Percentiles rank a stretch among this genome's conserved stretches.
These are phyloP conservation scores for Chloropsis cyanopogon DNA, from an alignment of 2,113 vertebrate genomes.

Conservation along the genomic window DNA sequence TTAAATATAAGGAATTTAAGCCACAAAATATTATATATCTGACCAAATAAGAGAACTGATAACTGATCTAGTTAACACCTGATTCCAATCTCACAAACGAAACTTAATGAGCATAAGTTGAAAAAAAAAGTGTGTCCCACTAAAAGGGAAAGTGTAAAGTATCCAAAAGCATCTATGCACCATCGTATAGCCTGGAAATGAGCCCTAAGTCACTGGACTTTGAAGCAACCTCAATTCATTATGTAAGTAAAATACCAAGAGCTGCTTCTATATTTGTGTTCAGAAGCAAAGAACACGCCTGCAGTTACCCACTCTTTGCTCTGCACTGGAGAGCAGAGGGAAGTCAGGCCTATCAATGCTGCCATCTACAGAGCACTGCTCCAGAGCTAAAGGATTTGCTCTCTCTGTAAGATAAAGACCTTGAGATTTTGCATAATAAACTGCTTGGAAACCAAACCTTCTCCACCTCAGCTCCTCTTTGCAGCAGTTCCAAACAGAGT, in stretches of 20 bases:
- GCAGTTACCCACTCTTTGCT: not conserved
- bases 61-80: not conserved
- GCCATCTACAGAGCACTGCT: conserved; percentile 30
- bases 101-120: not conserved
- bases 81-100: not conserved
- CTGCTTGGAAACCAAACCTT: not conserved
- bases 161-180: not conserved
- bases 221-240: not conserved
- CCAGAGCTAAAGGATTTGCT: not conserved
- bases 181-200: not conserved
- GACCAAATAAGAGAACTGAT: not conserved
- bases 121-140: not conserved
- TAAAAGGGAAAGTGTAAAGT: not conserved
- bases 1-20: not conserved
- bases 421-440: not conserved
- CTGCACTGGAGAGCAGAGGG: not conserved
- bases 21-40: not conserved
- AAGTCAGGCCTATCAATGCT: conserved; percentile 32
- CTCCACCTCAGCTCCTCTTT: not conserved
- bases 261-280: not conserved
- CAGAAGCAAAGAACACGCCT: not conserved
- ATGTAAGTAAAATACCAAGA: not conserved
- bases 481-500: not conserved
- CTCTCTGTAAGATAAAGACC: not conserved
- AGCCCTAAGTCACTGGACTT: not conserved